A percentile compares a stretch with the other conserved stretches of the same genome.
phyloP scores from a whole-genome alignment of 2,113 vertebrate species.

The Eptesicus fuscus region DNA sequence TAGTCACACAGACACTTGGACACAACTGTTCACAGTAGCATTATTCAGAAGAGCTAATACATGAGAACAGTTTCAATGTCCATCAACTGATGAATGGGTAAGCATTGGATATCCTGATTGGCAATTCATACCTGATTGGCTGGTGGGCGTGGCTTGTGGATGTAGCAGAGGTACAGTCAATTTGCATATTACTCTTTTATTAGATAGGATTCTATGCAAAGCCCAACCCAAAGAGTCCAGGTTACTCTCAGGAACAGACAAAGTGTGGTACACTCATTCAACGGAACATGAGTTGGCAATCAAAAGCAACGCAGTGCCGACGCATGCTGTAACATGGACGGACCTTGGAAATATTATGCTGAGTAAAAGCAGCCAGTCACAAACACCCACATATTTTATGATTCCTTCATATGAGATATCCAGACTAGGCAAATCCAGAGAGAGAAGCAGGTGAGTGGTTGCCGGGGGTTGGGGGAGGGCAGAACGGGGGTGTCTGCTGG shows the following conservation, averaged over 20 bases:
- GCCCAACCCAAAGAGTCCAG: too few species aligned
- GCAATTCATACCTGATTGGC: too few species aligned
- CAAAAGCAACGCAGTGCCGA: background rate
- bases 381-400: background rate
- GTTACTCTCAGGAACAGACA: too few species aligned
- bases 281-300: background rate
- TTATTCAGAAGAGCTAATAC: background rate
- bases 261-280: background rate
- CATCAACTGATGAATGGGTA: background rate
- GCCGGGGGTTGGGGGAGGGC: background rate
- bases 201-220: too few species aligned
- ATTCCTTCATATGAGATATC: background rate
- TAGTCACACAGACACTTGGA: background rate
- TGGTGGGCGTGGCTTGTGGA: too few species aligned
- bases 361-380: background rate
- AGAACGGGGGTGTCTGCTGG: fast-evolving
- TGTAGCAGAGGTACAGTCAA: too few species aligned
- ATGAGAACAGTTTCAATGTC: background rate
- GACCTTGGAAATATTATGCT: background rate
- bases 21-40: background rate
- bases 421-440: background rate
- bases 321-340: fast-evolving
- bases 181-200: too few species aligned
- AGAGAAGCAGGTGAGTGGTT: fast-evolving
- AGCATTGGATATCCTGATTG: too few species aligned